Evolutionary conservation across 2,113 vertebrate genomes (phyloP).

Genomic region (Dipodomys spectabilis): DNA sequence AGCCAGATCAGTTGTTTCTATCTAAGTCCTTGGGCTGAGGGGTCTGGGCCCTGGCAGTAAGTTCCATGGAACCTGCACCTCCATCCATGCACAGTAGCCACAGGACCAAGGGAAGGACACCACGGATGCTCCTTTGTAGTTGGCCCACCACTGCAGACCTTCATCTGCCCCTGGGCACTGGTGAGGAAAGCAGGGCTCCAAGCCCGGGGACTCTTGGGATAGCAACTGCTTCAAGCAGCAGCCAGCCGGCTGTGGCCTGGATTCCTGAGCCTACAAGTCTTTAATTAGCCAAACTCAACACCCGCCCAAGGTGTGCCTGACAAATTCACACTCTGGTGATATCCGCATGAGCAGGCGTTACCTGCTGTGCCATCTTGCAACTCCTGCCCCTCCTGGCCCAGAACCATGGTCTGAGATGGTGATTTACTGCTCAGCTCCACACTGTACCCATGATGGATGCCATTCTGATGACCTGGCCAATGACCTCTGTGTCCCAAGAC

Average conservation of each 20-base stretch:
- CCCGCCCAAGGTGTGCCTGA: slow-evolving; percentile 69
- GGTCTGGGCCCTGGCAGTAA: neutral
- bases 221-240: slow-evolving; percentile 8
- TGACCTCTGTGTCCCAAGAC: neutral
- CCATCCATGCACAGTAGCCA: neutral
- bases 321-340: slow-evolving; percentile 61
- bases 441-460: neutral
- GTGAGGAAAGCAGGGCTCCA: neutral
- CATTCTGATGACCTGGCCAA: slow-evolving; percentile 7
- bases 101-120: neutral
- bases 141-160: neutral
- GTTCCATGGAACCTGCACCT: neutral
- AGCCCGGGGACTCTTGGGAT: neutral
- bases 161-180: neutral
- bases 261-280: slow-evolving; percentile 70
- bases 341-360: slow-evolving; percentile 23
- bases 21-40: too few relatives aligned
- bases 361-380: neutral
- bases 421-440: slow-evolving; percentile 45
- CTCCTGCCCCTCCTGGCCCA: neutral
- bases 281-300: slow-evolving; percentile 80
- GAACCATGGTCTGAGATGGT: slow-evolving; percentile 62
- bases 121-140: too few relatives aligned
- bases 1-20: neutral
- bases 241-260: slow-evolving; percentile 56